Evolutionary conservation across 2,888 invertebrate genomes (phyloP).

Genomic region (Trachelus stipa): DNA sequence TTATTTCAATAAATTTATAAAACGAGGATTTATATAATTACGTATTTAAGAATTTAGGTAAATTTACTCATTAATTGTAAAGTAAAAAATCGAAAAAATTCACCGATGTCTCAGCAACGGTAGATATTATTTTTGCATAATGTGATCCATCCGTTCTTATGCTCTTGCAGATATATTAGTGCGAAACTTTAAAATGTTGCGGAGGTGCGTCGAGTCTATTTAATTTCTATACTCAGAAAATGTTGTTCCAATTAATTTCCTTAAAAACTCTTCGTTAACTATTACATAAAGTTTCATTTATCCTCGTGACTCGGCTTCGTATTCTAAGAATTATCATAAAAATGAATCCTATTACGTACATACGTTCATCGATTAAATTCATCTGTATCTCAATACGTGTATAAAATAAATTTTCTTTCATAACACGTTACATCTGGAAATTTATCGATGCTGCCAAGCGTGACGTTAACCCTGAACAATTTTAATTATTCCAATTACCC

Average conservation of each 20-base stretch:
- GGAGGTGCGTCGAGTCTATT: neutral
- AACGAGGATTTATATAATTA: neutral
- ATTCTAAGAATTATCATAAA: neutral
- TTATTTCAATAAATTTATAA: neutral
- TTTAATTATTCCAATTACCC: neutral
- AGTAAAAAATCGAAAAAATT: neutral
- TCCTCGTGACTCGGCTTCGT: neutral
- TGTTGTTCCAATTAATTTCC: neutral
- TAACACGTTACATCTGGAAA: neutral
- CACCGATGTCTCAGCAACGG: neutral
- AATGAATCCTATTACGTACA: neutral
- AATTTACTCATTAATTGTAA: neutral
- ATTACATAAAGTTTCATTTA: neutral
- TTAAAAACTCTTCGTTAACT: neutral
- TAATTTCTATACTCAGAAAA: neutral
- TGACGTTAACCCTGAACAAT: neutral
- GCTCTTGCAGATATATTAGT: neutral
- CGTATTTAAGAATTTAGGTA: neutral
- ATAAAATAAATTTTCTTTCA: neutral
- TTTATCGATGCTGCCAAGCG: neutral
- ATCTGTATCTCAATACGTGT: neutral
- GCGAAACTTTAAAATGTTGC: neutral
- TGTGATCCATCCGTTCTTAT: neutral
- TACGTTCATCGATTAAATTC: neutral
- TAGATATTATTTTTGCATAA: neutral